Evolutionary conservation across 2,797 vertebrate species (phyloP).

Genomic region (Syndactyla subalaris): DNA sequence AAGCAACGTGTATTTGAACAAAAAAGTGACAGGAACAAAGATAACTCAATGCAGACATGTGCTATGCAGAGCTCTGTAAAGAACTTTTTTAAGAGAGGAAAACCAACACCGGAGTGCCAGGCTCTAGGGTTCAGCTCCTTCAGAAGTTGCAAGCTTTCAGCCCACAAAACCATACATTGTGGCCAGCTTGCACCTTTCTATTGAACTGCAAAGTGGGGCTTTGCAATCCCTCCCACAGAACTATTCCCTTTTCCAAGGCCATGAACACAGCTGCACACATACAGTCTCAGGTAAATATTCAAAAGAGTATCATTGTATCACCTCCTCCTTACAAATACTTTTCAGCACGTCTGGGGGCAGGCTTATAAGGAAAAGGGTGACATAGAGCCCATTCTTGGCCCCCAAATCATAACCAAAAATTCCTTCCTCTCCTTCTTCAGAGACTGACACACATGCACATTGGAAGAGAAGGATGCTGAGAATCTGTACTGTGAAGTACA

Average conservation of each 20-base stretch:
- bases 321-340: neutral
- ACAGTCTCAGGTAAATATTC: neutral
- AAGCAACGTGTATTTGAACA: neutral
- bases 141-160: neutral
- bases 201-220: neutral
- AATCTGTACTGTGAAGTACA: conserved; percentile 17
- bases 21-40: neutral
- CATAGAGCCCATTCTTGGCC: neutral
- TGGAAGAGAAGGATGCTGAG: neutral
- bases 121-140: neutral
- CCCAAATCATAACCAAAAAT: neutral
- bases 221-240: neutral
- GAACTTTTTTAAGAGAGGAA: neutral
- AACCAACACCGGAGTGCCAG: neutral
- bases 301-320: neutral
- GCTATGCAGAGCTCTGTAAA: neutral
- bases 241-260: neutral
- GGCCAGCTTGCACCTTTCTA: neutral
- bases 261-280: neutral
- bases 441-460: neutral
- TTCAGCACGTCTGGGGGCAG: neutral
- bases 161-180: accelerated
- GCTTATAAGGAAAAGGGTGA: neutral
- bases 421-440: neutral
- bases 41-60: neutral